Evolutionary conservation across 1,140 invertebrate genomes (phyloP).

Genomic region (Trachelipus rathkii): DNA sequence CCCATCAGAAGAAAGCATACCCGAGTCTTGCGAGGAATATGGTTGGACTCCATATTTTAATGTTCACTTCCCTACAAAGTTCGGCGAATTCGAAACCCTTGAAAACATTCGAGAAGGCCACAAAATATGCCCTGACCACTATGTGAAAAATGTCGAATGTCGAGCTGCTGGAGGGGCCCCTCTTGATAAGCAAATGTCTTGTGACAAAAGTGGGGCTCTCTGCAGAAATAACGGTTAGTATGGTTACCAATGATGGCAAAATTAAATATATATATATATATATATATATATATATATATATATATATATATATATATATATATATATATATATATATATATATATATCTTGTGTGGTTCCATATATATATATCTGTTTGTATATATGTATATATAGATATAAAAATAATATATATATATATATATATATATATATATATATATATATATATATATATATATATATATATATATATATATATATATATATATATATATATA

Average conservation of each 20-base stretch:
- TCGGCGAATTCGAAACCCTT: constrained; percentile 50
- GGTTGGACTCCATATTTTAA: constrained; percentile 54
- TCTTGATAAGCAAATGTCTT: constrained; percentile 30
- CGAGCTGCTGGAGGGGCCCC: constrained; percentile 46
- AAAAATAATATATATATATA: background rate
- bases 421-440: background rate
- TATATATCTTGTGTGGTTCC: too few relatives aligned
- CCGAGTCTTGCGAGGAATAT: constrained; percentile 35
- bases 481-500: constrained; percentile 17
- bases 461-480: constrained; percentile 10
- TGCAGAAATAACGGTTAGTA: constrained; percentile 44
- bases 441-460: background rate
- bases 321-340: constrained; percentile 6
- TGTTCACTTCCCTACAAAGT: constrained; percentile 47
- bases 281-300: constrained; percentile 19
- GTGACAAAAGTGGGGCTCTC: constrained; percentile 40
- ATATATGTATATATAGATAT: background rate
- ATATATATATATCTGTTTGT: background rate
- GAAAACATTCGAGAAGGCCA: constrained; percentile 48
- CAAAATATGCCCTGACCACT: constrained; percentile 48
- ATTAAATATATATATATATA: background rate
- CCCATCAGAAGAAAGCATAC: constrained; percentile 20
- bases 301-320: constrained; percentile 5
- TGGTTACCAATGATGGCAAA: background rate
- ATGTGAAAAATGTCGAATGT: constrained; percentile 51